Base-by-base conservation (phyloP, 2,797 vertebrate species). In the Etheostoma nigrum region DNA sequence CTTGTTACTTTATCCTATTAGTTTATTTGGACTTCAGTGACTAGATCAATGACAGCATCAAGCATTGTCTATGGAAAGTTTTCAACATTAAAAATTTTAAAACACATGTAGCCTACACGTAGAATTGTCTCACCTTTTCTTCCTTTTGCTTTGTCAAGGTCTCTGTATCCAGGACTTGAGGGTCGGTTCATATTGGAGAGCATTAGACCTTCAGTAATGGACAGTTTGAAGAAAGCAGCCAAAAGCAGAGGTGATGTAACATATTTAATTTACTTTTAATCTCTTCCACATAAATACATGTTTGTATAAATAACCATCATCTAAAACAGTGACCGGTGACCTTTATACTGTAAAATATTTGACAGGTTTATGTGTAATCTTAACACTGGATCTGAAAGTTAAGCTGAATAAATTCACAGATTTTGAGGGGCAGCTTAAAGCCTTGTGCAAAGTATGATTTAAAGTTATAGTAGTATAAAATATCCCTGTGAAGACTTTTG, bases 131-230 rank as follows among this genome's bases (percentile, higher is more conserved):
- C 1, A 30, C 33, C 4, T 42, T 67, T 21, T 44, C 19, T 25
- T 55, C 30, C 5, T 69, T 60, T 45, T 67, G 7, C 15, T 78
- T 78, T 76, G 4, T 63, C 25, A 78, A 99, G 98, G 86, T 95
- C 95, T 62, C 96, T 99, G 76, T 99, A 97, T 91, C 97, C 97
- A 86, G 97, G 98, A 88, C 95, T 99, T 81, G 97, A 99, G 91
- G 95, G 95, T 92, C 96, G 95, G 81, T 96, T 99, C 85, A 80
- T 99, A 72, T 93, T 96, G 86, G 97, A 98, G 80, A 95, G 93
- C 85, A 92, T 99, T 83, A 96, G 96, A 77, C 95, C 97, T 75
- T 94, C 95, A 66, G 88, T 99, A 76, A 91, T 98, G 91, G 91
- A 94, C 89, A 93, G 94, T 92, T 93, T 99, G 87, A 98, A 96